phyloP scores from a whole-genome alignment of 2,113 vertebrate species.

The Zeus faber region DNA sequence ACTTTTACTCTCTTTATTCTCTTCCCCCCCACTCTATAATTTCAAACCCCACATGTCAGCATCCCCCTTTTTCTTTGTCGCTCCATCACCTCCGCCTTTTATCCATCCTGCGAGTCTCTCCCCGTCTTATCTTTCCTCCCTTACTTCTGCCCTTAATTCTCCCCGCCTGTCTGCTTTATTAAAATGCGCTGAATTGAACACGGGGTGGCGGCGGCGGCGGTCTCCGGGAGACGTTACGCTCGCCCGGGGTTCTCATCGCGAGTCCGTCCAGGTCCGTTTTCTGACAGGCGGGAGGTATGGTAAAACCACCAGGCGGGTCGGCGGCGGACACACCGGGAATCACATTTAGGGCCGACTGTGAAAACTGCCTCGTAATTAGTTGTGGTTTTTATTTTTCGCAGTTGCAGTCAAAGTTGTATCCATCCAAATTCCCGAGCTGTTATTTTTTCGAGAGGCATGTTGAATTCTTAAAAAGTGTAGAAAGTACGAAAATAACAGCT shows the following conservation, averaged over 20 bases:
- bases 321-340: no score
- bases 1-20: conserved; percentile 53
- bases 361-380: no score
- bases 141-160: conserved; percentile 73
- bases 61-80: conserved; percentile 66
- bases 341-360: no score
- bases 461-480: no score
- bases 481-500: no score
- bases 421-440: no score
- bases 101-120: conserved; percentile 51
- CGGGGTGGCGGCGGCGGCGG: conserved; percentile 86
- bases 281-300: conserved; percentile 38
- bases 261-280: conserved; percentile 84
- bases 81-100: conserved; percentile 56
- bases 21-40: conserved; percentile 59
- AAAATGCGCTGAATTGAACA: conserved; percentile 89
- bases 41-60: conserved; percentile 70
- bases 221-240: conserved; percentile 78
- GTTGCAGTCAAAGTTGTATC: no score
- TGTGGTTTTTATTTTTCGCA: no score
- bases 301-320: no score
- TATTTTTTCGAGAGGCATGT: no score
- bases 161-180: conserved; percentile 88
- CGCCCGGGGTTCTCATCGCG: conserved; percentile 55
- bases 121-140: conserved; percentile 52